Conservation (phyloP, 2,113 vertebrate genomes). For the Copsychus sechellarum region DNA sequence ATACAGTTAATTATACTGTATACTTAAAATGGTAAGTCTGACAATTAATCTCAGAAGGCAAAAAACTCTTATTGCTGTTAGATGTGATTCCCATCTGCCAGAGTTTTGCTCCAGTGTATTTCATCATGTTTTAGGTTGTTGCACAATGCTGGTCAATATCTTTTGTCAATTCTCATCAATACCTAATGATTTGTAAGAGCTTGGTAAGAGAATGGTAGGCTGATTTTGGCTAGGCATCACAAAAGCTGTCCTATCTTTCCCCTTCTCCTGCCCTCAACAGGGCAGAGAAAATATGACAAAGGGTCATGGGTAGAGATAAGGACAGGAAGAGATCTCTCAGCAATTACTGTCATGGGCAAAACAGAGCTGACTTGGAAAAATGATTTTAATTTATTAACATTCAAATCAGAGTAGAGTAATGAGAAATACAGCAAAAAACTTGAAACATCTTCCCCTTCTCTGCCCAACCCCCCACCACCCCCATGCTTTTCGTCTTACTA, state of each 20-base stretch:
- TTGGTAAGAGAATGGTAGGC: not conserved
- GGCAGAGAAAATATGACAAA: not conserved
- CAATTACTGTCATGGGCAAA: not conserved
- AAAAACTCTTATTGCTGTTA: not conserved
- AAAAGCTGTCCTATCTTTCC: not conserved
- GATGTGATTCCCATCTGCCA: not conserved
- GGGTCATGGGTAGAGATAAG: not conserved
- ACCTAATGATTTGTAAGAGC: not conserved
- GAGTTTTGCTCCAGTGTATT: not conserved
- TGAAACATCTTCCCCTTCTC: not conserved
- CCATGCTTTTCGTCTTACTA: not conserved
- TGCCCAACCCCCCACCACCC: rapidly evolving
- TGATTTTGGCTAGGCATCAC: not conserved
- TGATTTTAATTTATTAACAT: not conserved
- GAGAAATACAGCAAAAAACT: not conserved
- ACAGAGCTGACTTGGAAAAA: not conserved
- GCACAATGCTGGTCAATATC: not conserved
- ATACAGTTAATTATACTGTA: not conserved
- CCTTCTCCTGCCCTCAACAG: not conserved
- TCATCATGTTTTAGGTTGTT: not conserved
- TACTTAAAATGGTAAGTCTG: constrained; percentile 64
- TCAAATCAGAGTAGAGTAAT: not conserved
- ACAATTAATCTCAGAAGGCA: not conserved
- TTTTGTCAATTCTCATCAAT: not conserved
- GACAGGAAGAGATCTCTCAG: not conserved